phyloP scores from a whole-genome alignment of 1,140 invertebrate species.

The Saccostrea cuccullata region DNA sequence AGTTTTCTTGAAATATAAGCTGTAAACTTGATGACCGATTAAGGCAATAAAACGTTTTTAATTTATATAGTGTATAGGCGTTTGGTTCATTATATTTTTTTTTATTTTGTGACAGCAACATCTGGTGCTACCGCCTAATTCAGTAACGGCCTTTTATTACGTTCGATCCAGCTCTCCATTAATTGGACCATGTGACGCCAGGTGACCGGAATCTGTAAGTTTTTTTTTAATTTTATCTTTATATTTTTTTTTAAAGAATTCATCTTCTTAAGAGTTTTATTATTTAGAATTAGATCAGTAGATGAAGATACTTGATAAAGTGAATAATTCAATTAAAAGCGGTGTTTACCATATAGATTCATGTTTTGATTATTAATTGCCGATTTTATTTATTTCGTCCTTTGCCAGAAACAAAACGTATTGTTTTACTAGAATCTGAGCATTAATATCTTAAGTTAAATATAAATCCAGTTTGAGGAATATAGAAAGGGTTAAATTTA shows the following conservation, averaged over 20 bases:
- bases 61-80: background rate
- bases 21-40: background rate
- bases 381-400: too few relatives aligned
- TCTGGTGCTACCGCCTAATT: background rate
- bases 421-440: too few relatives aligned
- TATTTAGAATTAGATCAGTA: background rate
- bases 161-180: background rate
- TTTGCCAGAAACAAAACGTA: too few relatives aligned
- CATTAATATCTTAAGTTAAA: too few relatives aligned
- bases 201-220: background rate
- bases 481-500: too few relatives aligned
- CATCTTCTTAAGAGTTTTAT: background rate
- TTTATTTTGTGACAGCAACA: background rate
- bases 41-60: conserved; percentile 4
- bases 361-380: too few relatives aligned
- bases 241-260: background rate
- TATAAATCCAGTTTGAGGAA: too few relatives aligned
- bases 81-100: background rate
- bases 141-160: background rate
- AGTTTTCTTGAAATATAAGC: background rate
- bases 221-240: background rate
- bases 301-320: too few relatives aligned
- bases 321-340: too few relatives aligned
- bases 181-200: background rate
- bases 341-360: too few relatives aligned